A percentile compares a stretch with the other conserved stretches of the same genome.
These are phyloP conservation scores for Urocitellus parryii DNA, from an alignment of 2,113 vertebrate species.

Conservation along the genomic window DNA sequence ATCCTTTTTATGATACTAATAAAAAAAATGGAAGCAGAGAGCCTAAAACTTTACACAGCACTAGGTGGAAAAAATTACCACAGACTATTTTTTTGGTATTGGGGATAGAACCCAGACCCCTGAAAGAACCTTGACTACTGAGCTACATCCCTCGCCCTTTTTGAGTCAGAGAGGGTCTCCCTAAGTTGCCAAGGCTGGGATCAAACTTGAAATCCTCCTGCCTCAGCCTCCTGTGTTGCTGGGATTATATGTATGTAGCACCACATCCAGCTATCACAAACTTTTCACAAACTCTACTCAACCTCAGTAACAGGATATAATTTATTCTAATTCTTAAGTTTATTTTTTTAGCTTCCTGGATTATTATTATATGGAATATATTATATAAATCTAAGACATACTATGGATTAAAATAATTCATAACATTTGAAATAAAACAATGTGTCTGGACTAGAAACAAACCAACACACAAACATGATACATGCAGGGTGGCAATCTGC, in stretches of 20 bases:
- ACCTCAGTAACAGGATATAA: conserved; percentile 2
- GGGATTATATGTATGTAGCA: too few species aligned
- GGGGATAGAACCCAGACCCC: too few species aligned
- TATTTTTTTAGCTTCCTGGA: conserved; percentile 3
- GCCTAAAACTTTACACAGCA: conserved; percentile 40
- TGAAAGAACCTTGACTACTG: too few species aligned
- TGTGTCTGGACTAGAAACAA: conserved; percentile 56
- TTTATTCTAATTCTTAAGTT: conserved; percentile 47
- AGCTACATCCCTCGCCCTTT: too few species aligned
- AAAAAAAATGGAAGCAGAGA: neutral
- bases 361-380: conserved; percentile 35
- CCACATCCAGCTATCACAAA: neutral
- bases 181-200: too few species aligned
- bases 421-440: conserved; percentile 48
- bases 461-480: conserved; percentile 68
- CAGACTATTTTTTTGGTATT: too few species aligned
- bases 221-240: too few species aligned
- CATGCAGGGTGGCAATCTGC: conserved; percentile 71
- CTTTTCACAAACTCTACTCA: conserved; percentile 31
- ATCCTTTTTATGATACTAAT: neutral
- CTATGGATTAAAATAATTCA: conserved; percentile 64
- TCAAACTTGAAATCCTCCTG: too few species aligned
- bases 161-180: too few species aligned
- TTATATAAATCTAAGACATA: conserved; percentile 28
- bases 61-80: neutral